Conservation (phyloP, 2,113 vertebrate species). For the Neodontobutis hainanensis region DNA sequence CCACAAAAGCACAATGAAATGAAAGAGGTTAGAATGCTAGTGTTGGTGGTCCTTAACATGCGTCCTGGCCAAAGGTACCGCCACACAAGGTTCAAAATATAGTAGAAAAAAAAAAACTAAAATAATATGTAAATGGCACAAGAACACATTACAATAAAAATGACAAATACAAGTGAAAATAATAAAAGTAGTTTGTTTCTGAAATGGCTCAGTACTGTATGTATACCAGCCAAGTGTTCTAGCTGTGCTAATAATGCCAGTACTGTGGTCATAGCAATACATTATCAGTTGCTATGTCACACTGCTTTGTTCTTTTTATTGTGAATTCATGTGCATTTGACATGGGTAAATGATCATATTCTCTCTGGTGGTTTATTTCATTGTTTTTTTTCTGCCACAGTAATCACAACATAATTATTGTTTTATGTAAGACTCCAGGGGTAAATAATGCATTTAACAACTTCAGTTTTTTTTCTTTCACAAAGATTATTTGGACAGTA, state of each 20-base stretch:
- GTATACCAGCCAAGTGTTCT: constrained; percentile 34
- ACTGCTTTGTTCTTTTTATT: constrained; percentile 7
- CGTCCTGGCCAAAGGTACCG: background rate
- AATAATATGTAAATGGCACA: too few relatives aligned
- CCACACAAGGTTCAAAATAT: too few relatives aligned
- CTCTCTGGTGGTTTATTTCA: background rate
- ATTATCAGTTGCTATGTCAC: constrained; percentile 19
- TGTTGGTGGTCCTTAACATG: background rate
- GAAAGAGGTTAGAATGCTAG: background rate
- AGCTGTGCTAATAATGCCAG: constrained; percentile 53
- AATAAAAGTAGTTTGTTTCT: constrained; percentile 8
- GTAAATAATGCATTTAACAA: constrained; percentile 21
- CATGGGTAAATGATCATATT: constrained; percentile 1
- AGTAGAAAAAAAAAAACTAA: too few relatives aligned
- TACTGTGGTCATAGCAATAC: constrained; percentile 28
- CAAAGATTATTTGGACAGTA: background rate
- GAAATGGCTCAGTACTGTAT: constrained; percentile 33
- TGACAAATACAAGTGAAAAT: too few relatives aligned
- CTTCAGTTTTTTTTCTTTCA: background rate
- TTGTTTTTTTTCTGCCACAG: background rate
- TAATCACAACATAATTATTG: constrained; percentile 15
- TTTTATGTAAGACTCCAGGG: background rate
- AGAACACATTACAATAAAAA: too few relatives aligned
- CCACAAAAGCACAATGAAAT: constrained; percentile 6
- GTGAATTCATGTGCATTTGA: constrained; percentile 1